Percentiles rank a stretch among this genome's conserved stretches.
Conservation (phyloP, 2,888 invertebrate genomes). For the Bembecia ichneumoniformis region DNA sequence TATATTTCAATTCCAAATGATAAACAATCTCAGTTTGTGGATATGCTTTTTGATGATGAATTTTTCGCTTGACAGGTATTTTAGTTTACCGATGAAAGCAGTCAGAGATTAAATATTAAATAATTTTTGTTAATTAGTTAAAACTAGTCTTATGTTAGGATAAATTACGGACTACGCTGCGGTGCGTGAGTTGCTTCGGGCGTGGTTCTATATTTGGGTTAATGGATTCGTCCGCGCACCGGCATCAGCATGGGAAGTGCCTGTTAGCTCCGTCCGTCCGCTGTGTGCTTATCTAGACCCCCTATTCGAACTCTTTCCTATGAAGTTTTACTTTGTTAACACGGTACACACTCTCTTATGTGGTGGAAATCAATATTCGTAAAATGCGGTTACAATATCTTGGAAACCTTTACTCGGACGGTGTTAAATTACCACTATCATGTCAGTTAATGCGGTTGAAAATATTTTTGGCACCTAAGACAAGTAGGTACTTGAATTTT, state of each 20-base stretch:
- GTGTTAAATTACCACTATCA: neutral
- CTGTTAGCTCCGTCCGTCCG: slow-evolving; percentile 53
- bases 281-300: slow-evolving; percentile 24
- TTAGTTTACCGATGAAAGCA: no score
- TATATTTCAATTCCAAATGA: no score
- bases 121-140: neutral
- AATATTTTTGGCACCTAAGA: no score
- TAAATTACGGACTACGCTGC: slow-evolving; percentile 6
- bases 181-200: slow-evolving; percentile 39
- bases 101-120: no score
- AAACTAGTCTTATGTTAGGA: neutral
- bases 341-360: neutral
- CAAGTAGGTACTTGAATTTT: no score
- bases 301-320: slow-evolving; percentile 1
- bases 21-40: no score
- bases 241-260: slow-evolving; percentile 62
- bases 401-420: neutral
- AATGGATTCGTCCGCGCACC: slow-evolving; percentile 68
- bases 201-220: slow-evolving; percentile 71
- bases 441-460: no score
- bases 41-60: no score
- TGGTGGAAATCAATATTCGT: no score
- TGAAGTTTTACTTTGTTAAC: neutral
- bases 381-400: no score
- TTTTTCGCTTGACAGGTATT: no score